Percentiles rank a stretch among this genome's conserved stretches.
These are phyloP conservation scores for Pyrgilauda ruficollis DNA, from an alignment of 2,113 vertebrate species.

Conservation along the genomic window DNA sequence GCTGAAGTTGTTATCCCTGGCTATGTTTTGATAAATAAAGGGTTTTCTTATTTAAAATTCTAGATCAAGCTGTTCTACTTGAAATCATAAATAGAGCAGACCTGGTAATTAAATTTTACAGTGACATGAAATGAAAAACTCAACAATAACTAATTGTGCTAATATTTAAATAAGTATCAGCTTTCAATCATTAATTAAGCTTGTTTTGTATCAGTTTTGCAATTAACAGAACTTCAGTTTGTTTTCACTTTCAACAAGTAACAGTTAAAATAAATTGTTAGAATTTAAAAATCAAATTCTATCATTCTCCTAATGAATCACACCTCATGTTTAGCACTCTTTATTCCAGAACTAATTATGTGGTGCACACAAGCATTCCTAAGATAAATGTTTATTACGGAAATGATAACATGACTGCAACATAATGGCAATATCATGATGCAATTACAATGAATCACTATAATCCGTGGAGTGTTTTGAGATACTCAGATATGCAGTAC, in stretches of 20 bases:
- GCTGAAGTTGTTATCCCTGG: not conserved
- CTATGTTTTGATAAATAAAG: not conserved
- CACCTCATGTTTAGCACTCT: slow-evolving; percentile 37
- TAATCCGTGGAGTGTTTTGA: slow-evolving; percentile 23
- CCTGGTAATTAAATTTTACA: not conserved
- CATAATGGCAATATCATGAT: slow-evolving; percentile 52
- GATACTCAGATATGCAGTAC: slow-evolving; percentile 19
- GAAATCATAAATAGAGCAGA: not conserved
- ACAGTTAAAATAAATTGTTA: slow-evolving; percentile 26
- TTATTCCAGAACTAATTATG: slow-evolving; percentile 54
- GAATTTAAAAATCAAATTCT: slow-evolving; percentile 51
- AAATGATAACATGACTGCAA: slow-evolving; percentile 56
- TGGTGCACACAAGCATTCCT: slow-evolving; percentile 29
- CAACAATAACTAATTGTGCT: slow-evolving; percentile 19
- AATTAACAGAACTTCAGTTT: slow-evolving; percentile 39
- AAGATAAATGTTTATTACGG: slow-evolving; percentile 62
- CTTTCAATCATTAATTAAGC: slow-evolving; percentile 22
- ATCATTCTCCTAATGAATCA: slow-evolving; percentile 52
- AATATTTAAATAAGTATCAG: not conserved
- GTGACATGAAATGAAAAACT: slow-evolving; percentile 6
- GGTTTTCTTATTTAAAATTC: not conserved
- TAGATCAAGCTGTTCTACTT: not conserved
- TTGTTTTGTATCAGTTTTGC: slow-evolving; percentile 6
- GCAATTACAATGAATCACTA: slow-evolving; percentile 59
- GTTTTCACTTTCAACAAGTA: slow-evolving; percentile 34